Conservation (phyloP, 2,797 vertebrate species). For the Labroides dimidiatus region DNA sequence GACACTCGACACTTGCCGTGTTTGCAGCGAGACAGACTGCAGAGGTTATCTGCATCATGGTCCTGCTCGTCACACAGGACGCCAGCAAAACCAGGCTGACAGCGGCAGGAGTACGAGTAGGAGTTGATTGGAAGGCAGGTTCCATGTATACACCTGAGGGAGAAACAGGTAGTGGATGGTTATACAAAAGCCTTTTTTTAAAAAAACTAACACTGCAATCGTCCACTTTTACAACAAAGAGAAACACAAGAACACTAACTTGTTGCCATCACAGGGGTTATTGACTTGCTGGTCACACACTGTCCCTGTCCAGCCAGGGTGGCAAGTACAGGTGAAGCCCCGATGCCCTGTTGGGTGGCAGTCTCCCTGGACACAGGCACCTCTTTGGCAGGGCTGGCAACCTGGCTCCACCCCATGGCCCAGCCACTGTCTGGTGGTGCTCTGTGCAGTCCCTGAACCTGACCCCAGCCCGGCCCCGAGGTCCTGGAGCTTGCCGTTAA, state of each 20-base stretch:
- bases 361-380: conserved; percentile 90
- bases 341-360: conserved; percentile 91
- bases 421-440: conserved; percentile 86
- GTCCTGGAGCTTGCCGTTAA: conserved; percentile 96
- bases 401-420: conserved; percentile 94
- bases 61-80: conserved; percentile 95
- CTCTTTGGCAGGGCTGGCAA: conserved; percentile 94
- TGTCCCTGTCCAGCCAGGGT: conserved; percentile 92
- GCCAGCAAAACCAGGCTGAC: conserved; percentile 92
- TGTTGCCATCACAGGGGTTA: conserved; percentile 96
- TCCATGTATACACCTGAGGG: conserved; percentile 91
- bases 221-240: neutral
- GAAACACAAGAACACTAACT: conserved; percentile 84
- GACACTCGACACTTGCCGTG: conserved; percentile 95
- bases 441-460: conserved; percentile 83
- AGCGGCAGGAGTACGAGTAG: conserved; percentile 98
- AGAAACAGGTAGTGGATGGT: neutral
- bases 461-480: conserved; percentile 88
- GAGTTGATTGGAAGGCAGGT: conserved; percentile 96
- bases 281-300: conserved; percentile 94
- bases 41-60: conserved; percentile 87
- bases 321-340: conserved; percentile 93
- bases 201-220: neutral
- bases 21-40: conserved; percentile 92
- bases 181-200: too few species aligned